A percentile compares a stretch with the other conserved stretches of the same genome.
phyloP scores from a whole-genome alignment of 1,140 invertebrate species.

The Drosophila mauritiana region DNA sequence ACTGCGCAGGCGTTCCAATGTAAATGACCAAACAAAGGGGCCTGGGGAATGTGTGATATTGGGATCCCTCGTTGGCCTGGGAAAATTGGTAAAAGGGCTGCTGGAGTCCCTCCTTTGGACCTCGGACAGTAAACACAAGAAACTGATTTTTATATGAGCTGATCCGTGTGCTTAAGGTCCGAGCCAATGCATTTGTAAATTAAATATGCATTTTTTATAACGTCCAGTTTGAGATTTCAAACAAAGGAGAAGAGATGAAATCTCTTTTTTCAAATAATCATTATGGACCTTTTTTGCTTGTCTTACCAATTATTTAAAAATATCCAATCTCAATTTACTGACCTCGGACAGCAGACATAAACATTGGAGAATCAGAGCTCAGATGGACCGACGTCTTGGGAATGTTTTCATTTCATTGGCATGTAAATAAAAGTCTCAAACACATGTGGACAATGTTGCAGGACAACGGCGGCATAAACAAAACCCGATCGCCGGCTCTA shows the following conservation, averaged over 20 bases:
- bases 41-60: slow-evolving; percentile 46
- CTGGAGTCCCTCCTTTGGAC: slow-evolving; percentile 12
- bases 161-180: background rate
- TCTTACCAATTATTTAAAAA: background rate
- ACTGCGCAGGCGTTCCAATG: slow-evolving; percentile 28
- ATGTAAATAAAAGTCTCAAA: slow-evolving; percentile 43
- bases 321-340: background rate
- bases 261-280: too few relatives aligned
- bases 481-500: slow-evolving; percentile 18
- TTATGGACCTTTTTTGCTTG: background rate
- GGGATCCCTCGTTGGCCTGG: slow-evolving; percentile 32
- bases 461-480: slow-evolving; percentile 67
- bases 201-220: slow-evolving; percentile 9
- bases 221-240: background rate
- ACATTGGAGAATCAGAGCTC: slow-evolving; percentile 17
- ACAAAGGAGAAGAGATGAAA: too few relatives aligned
- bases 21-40: slow-evolving; percentile 59
- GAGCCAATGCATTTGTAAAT: background rate
- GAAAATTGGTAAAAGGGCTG: slow-evolving; percentile 23
- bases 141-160: slow-evolving; percentile 9
- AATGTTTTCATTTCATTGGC: slow-evolving; percentile 30
- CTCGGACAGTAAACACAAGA: slow-evolving; percentile 4
- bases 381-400: slow-evolving; percentile 4
- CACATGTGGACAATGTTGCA: slow-evolving; percentile 65
- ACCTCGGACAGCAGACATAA: slow-evolving; percentile 29